These are phyloP conservation scores for Ceratitis capitata DNA, from an alignment of 1,140 invertebrate genomes.

Conservation along the genomic window DNA sequence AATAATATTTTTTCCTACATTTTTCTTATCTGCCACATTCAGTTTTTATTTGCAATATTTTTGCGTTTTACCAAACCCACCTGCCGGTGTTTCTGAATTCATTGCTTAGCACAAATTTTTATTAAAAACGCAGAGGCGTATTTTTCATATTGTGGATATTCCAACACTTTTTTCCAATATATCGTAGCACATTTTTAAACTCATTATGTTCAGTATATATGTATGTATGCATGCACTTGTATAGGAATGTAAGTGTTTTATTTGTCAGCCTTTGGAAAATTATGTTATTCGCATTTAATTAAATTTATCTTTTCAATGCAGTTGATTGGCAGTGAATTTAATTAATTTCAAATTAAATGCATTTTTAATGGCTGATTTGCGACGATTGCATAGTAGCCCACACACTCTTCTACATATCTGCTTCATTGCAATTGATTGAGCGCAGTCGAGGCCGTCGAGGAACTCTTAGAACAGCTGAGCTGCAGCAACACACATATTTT, in stretches of 20 bases:
- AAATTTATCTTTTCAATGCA: neutral
- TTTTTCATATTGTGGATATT: neutral
- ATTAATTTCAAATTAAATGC: neutral
- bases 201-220: neutral
- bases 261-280: too few species aligned
- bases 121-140: neutral
- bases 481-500: too few species aligned
- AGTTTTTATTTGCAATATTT: neutral
- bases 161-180: neutral
- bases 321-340: neutral
- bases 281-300: neutral
- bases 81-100: neutral
- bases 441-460: neutral
- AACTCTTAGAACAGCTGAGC: too few species aligned
- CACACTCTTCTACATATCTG: neutral
- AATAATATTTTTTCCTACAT: too few species aligned
- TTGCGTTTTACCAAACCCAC: neutral
- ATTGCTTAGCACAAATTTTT: neutral
- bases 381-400: neutral
- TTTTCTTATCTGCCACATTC: neutral
- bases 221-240: neutral
- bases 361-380: neutral
- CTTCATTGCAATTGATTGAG: neutral
- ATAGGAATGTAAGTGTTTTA: too few species aligned
- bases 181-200: neutral